Evolutionary conservation across 2,888 invertebrate genomes (phyloP).

Genomic region (Chymomyza amoena): DNA sequence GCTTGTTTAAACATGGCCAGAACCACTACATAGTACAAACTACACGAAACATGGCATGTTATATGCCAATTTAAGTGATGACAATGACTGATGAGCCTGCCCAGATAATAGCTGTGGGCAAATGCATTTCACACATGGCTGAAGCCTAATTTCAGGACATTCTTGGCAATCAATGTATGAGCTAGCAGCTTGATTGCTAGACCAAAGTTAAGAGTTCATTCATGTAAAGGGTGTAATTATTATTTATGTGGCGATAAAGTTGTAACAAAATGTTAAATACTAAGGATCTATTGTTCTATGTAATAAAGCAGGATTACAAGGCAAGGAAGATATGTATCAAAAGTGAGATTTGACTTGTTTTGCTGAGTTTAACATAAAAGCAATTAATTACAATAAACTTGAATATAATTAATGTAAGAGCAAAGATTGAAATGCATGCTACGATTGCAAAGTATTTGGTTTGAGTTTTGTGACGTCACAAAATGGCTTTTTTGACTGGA

Average conservation of each 20-base stretch:
- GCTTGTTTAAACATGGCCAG: not conserved
- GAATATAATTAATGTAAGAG: too few relatives aligned
- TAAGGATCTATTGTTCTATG: not conserved
- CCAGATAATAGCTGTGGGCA: not conserved
- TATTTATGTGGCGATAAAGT: not conserved
- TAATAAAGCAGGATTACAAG: too few relatives aligned
- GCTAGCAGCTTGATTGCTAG: slow-evolving; percentile 23
- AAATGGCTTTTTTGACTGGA: too few relatives aligned
- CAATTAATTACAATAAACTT: too few relatives aligned
- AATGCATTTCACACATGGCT: slow-evolving; percentile 46
- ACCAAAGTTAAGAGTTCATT: not conserved
- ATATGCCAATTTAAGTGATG: not conserved
- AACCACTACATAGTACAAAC: not conserved
- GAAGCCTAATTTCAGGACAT: slow-evolving; percentile 22
- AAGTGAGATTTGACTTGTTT: not conserved
- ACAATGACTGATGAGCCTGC: not conserved
- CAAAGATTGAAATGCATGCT: too few relatives aligned
- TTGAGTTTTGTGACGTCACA: too few relatives aligned
- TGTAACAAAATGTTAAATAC: not conserved
- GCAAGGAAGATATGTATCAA: not conserved
- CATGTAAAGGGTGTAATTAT: slow-evolving; percentile 7
- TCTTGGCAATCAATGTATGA: slow-evolving; percentile 15
- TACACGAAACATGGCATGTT: not conserved
- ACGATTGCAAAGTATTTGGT: too few relatives aligned
- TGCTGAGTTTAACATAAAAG: not conserved